Base-by-base conservation (phyloP, 1,140 invertebrate species). In the Microvelia longipes region DNA sequence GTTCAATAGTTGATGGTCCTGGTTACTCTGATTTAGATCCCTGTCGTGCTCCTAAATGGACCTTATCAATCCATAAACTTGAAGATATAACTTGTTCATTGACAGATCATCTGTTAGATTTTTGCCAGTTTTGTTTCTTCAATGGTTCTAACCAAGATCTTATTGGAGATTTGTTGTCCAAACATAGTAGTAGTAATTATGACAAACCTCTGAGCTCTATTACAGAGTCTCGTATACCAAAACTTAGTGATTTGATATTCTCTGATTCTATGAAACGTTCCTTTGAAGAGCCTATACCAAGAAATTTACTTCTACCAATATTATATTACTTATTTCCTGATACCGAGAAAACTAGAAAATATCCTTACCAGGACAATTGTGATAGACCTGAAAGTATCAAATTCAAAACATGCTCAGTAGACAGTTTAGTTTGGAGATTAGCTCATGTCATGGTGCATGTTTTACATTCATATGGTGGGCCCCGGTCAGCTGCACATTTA, bases 251-350 rank as follows among this genome's bases (percentile, higher is more conserved):
- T 60, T 69, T 77, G 13, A 28, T 74, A 19, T 68, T 72, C 1
- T 67, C 69, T 64, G 60, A 35, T 62, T 29, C 66, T 2, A 63
- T 28, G 26, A 73, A 72, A 50, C 68, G 70, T 75, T 80, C 76
- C 35, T 72, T 82, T 35, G 84, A 87, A 70, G 88, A 90, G 0
- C 89, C 91, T 11, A 87, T 96, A 75, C 80, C 86, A 19, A 86
- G 89, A 73, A 87, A 90, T 24, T 81, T 90, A 69, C 78, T 96
- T 1, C 85, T 88, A 74, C 83, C 87, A 29, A 86, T 96, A 69
- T 77, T 97, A 26, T 88, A 90, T 77, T 95, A 88, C 80, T 78
- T 97, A 24, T 96, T 96, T 78, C 92, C 93, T 67, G 93, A 96
- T 85, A 90, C 91, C 72, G 86, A 90, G 75, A 84, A 88, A 67